Conservation (phyloP, 1,140 invertebrate species). For the Parasteatoda tepidariorum region DNA sequence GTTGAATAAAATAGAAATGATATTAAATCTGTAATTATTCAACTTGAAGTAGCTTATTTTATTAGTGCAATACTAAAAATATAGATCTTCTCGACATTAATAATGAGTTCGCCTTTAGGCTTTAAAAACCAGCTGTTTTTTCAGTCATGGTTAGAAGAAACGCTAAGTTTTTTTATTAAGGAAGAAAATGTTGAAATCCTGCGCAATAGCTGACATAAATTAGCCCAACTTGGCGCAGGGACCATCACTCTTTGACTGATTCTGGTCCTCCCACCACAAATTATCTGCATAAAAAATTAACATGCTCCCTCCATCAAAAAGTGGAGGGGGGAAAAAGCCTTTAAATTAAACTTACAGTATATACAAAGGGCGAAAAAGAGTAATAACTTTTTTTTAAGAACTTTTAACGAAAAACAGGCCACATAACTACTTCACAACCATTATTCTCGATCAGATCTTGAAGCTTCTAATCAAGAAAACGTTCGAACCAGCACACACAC, state of each 20-base stretch:
- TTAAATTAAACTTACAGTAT: slow-evolving; percentile 52
- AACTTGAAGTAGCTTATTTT: too few species aligned
- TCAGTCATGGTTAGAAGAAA: too few species aligned
- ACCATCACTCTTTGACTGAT: slow-evolving; percentile 26
- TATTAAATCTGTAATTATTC: too few species aligned
- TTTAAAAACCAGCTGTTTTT: too few species aligned
- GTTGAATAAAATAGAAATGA: too few species aligned
- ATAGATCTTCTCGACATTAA: too few species aligned
- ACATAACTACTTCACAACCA: slow-evolving; percentile 46
- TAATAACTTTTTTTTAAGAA: slow-evolving; percentile 56
- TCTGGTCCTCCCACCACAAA: slow-evolving; percentile 42
- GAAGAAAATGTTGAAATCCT: too few species aligned
- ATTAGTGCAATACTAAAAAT: too few species aligned
- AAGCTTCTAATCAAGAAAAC: slow-evolving; percentile 58
- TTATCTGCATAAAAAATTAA: slow-evolving; percentile 60
- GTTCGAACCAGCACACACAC: not conserved
- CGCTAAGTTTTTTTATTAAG: too few species aligned
- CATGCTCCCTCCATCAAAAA: slow-evolving; percentile 35
- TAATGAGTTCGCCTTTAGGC: too few species aligned
- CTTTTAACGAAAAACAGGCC: slow-evolving; percentile 56
- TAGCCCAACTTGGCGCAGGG: too few species aligned
- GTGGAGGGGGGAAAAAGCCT: slow-evolving; percentile 24
- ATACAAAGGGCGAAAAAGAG: slow-evolving; percentile 16
- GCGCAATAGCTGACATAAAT: too few species aligned
- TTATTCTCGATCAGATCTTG: slow-evolving; percentile 56